Percentiles rank a stretch among this genome's conserved stretches.
Evolutionary conservation across 2,113 vertebrate species (phyloP).

Genomic region (Pseudopipra pipra): DNA sequence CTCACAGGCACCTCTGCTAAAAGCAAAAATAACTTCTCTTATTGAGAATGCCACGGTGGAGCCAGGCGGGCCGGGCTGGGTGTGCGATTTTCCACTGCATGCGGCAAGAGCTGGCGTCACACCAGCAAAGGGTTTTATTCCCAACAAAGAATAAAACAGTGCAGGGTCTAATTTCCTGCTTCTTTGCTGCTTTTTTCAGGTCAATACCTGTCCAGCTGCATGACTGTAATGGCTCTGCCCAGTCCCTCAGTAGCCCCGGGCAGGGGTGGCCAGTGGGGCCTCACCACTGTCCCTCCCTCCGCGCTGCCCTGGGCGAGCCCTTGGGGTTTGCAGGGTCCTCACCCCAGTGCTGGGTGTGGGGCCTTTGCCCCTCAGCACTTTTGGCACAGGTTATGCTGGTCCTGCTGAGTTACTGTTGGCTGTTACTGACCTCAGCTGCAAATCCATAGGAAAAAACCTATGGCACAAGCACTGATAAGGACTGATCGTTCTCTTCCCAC

Average conservation of each 20-base stretch:
- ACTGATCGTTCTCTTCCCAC: not conserved
- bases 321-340: not conserved
- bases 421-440: not conserved
- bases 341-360: not conserved
- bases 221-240: not conserved
- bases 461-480: not conserved
- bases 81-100: not conserved
- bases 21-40: not conserved
- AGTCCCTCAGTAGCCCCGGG: not conserved
- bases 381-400: not conserved
- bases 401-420: not conserved
- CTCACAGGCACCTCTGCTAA: slow-evolving; percentile 1
- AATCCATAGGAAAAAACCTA: not conserved
- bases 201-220: not conserved
- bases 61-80: slow-evolving; percentile 22
- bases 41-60: not conserved
- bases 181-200: not conserved
- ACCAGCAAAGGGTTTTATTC: not conserved
- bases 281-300: not conserved
- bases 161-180: not conserved
- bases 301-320: not conserved
- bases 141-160: not conserved
- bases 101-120: not conserved
- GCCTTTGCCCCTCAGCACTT: not conserved
- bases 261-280: not conserved